These are phyloP conservation scores for Ascaphus truei DNA, from an alignment of 2,113 vertebrate species.

Conservation along the genomic window DNA sequence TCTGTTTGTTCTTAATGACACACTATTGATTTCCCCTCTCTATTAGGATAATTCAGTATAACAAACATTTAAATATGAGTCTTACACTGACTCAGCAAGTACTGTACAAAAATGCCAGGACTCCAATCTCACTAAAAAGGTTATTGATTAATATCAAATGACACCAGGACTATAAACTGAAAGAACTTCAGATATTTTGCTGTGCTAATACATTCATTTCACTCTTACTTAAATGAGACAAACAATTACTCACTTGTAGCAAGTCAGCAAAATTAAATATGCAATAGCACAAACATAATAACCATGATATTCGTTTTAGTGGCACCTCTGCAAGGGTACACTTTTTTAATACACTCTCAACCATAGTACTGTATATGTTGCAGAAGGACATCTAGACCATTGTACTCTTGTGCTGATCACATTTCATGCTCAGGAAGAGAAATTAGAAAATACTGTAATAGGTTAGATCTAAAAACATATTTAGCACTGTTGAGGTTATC, in stretches of 20 bases:
- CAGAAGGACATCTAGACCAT: not conserved
- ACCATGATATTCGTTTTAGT: not conserved
- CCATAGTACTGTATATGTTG: not conserved
- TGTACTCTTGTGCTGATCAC: not conserved
- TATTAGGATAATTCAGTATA: constrained; percentile 35
- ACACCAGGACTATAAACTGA: constrained; percentile 31
- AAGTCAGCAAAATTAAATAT: constrained; percentile 36
- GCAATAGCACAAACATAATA: not conserved
- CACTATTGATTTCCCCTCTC: constrained; percentile 28
- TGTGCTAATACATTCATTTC: constrained; percentile 31
- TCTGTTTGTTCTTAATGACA: not conserved
- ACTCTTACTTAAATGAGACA: constrained; percentile 24
- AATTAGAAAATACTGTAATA: too few species aligned
- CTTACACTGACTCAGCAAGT: constrained; percentile 36
- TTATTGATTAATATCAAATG: constrained; percentile 40
- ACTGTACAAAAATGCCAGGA: constrained; percentile 35
- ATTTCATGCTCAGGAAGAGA: not conserved
- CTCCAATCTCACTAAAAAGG: constrained; percentile 37
- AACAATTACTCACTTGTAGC: not conserved
- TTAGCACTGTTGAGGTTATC: too few species aligned
- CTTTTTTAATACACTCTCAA: too few species aligned
- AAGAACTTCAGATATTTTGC: constrained; percentile 20
- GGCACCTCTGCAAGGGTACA: not conserved
- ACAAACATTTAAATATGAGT: constrained; percentile 35
- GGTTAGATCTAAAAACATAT: too few species aligned